Base-by-base conservation (phyloP, 2,113 vertebrate genomes). In the Tichodroma muraria region DNA sequence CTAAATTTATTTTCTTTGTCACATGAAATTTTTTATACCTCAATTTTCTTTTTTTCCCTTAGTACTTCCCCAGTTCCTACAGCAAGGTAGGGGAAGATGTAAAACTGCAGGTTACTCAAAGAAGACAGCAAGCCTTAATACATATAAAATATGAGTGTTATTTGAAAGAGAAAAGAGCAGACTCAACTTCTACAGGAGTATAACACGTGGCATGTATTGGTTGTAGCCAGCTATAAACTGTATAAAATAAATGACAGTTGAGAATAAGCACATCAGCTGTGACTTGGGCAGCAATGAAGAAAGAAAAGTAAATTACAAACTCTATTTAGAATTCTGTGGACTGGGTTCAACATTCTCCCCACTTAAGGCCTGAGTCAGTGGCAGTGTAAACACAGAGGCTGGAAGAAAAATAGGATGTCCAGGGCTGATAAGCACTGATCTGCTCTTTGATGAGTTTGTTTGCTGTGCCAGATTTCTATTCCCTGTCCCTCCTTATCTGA, bases 1-100 rank as follows among this genome's bases (percentile, higher is more conserved):
- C 27, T 17, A 33, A 15, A 13, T 72, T 17, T 25, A 23, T 80
- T 69, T 80, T 37, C 15, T 82, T 53, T 38, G 24, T 49, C 11
- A 3, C 11, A 2, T 38, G 5, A 50, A 40, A 22, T 53, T 53
- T 42, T 56, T 30, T 72, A 23, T n/a, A 64, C 10, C 16, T 84
- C 8, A 8, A 0, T 14, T 2, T 31, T 24, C 18, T 15, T 27
- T 33, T 45, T 30, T 8, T 3, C 14, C n/a, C 23, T 49, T 3
- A 2, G 19, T 59, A 23, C 12, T 88, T 59, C 13, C 31, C 30
- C 19, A 60, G 6, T 42, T 59, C 42, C 18, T 72, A 24, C 15
- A 21, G 17, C 24, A 44, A 35, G 4, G 21, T 17, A 54, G 80
- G 16, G 31, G 24, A 59, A 61, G 25, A 23, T 47, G 18, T 16